Conservation (phyloP, 1,140 invertebrate species). For the Pantala flavescens region DNA sequence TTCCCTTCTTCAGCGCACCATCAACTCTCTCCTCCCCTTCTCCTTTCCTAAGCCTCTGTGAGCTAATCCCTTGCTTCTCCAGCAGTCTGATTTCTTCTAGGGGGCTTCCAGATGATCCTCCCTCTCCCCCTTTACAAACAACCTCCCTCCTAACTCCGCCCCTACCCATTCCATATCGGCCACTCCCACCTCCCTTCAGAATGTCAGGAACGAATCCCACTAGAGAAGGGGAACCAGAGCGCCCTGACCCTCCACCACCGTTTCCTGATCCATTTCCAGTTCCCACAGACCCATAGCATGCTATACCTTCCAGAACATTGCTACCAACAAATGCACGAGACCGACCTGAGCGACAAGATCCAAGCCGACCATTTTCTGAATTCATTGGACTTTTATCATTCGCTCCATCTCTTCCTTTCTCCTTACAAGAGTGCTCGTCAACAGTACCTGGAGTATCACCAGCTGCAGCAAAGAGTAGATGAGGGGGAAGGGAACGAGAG, state of each 20-base stretch:
- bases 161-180: not conserved
- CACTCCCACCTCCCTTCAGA: not conserved
- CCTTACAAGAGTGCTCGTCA: not conserved
- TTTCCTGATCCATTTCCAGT: not conserved
- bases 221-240: not conserved
- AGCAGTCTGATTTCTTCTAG: not conserved
- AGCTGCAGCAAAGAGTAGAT: not conserved
- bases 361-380: not conserved
- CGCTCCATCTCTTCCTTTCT: not conserved
- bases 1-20: not conserved
- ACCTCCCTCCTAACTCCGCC: not conserved
- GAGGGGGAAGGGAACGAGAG: constrained; percentile 9
- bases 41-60: not conserved
- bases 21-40: not conserved
- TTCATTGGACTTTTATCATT: not conserved
- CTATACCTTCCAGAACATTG: not conserved
- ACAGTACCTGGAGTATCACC: not conserved
- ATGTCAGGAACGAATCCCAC: not conserved
- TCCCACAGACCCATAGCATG: not conserved
- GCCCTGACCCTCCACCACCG: not conserved
- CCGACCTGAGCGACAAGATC: not conserved
- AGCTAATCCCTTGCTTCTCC: not conserved
- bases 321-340: not conserved
- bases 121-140: too few relatives aligned
- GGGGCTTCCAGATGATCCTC: not conserved